Conservation (phyloP, 2,113 vertebrate species). For the Phainopepla nitens region DNA sequence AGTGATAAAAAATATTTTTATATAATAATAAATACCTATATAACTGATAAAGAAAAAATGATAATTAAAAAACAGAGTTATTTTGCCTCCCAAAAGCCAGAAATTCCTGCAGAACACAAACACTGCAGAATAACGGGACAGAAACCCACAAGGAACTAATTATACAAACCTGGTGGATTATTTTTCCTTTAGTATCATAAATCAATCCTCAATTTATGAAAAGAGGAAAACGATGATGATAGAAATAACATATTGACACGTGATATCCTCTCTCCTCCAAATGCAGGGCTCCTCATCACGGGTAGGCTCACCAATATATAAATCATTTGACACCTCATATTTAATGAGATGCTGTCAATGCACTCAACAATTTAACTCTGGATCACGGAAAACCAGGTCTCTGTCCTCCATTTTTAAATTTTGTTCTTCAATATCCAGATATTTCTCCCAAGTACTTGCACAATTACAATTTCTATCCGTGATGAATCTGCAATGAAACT, state of each 20-base stretch:
- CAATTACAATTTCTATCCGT: not conserved
- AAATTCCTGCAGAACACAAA: not conserved
- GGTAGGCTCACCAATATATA: not conserved
- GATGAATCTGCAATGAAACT: not conserved
- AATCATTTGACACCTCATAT: not conserved
- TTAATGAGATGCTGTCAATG: not conserved
- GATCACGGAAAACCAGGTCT: not conserved
- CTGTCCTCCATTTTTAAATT: not conserved
- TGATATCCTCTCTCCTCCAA: not conserved
- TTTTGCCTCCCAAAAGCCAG: not conserved
- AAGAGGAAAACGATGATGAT: not conserved
- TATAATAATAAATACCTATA: not conserved
- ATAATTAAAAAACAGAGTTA: not conserved
- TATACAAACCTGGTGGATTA: not conserved
- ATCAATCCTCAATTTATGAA: not conserved
- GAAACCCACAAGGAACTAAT: not conserved
- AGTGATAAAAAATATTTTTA: not conserved
- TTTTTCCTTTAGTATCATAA: not conserved
- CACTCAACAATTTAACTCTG: not conserved
- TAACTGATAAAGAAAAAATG: not conserved
- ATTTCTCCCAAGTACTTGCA: not conserved
- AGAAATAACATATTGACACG: not conserved
- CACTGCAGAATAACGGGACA: rapidly evolving
- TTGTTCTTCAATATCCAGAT: not conserved
- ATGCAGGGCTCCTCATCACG: not conserved